These are phyloP conservation scores for Delphinapterus leucas DNA, from an alignment of 2,113 vertebrate genomes.

Conservation along the genomic window DNA sequence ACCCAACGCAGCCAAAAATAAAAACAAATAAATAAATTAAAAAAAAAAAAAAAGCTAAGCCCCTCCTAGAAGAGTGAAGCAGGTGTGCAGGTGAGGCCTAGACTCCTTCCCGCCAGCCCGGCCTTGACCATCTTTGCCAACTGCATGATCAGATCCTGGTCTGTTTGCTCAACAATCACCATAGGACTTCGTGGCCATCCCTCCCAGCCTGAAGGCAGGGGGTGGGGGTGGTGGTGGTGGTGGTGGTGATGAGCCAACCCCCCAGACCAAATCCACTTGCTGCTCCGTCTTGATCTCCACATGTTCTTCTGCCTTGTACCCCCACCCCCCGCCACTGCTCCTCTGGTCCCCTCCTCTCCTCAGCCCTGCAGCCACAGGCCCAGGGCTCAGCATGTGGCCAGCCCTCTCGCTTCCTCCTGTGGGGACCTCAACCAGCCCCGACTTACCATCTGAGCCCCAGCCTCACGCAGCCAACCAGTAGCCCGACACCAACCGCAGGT, in stretches of 20 bases:
- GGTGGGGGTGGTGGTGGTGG: no score
- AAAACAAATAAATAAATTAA: no score
- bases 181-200: not conserved
- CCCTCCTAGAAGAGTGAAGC: not conserved
- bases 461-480: not conserved
- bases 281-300: not conserved
- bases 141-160: no score
- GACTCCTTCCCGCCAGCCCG: not conserved
- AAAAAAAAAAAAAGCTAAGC: no score
- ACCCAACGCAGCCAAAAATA: no score
- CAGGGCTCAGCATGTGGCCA: not conserved
- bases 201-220: not conserved
- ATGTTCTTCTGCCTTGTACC: not conserved
- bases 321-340: not conserved
- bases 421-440: not conserved
- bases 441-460: not conserved
- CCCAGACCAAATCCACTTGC: not conserved
- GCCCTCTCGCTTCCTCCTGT: not conserved
- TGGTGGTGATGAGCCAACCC: not conserved
- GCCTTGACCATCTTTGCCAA: not conserved
- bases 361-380: not conserved
- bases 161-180: no score
- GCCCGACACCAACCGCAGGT: not conserved
- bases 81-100: not conserved
- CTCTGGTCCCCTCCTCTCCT: not conserved